Percentiles rank a stretch among this genome's conserved stretches.
These are phyloP conservation scores for Daktulosphaira vitifoliae DNA, from an alignment of 1,140 invertebrate species.

Conservation along the genomic window DNA sequence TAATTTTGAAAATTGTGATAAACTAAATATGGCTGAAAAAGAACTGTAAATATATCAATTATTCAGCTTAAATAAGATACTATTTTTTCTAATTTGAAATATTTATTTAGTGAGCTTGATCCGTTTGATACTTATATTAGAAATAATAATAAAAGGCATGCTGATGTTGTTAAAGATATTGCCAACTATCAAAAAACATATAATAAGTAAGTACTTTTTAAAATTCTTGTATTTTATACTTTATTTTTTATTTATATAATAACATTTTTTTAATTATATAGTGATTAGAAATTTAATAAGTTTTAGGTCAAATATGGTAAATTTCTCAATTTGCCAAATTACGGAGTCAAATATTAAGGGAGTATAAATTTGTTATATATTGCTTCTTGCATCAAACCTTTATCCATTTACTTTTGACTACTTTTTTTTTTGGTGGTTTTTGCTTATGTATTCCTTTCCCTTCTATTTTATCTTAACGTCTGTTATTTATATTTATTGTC, in stretches of 20 bases:
- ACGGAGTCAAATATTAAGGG: neutral
- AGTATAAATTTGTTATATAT: neutral
- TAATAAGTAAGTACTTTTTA: too few species aligned
- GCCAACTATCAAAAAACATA: too few species aligned
- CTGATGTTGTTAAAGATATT: neutral
- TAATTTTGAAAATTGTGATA: neutral
- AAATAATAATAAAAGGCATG: neutral
- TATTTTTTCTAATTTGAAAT: neutral
- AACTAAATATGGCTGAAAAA: neutral
- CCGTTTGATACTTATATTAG: constrained; percentile 1
- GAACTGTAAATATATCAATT: neutral
- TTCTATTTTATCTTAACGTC: neutral
- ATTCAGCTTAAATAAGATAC: neutral
- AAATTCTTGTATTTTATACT: too few species aligned
- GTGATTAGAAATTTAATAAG: too few species aligned
- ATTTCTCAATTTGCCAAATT: too few species aligned
- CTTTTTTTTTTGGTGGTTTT: too few species aligned
- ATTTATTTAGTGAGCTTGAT: neutral
- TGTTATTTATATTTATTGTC: neutral
- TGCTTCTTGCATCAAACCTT: too few species aligned
- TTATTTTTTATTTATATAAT: neutral
- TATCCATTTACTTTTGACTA: too few species aligned
- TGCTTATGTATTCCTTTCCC: too few species aligned
- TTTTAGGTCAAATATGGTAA: too few species aligned
- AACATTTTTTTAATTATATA: neutral